Percentiles rank a stretch among this genome's conserved stretches.
Conservation (phyloP, 2,888 invertebrate species). For the Amiota mariae region DNA sequence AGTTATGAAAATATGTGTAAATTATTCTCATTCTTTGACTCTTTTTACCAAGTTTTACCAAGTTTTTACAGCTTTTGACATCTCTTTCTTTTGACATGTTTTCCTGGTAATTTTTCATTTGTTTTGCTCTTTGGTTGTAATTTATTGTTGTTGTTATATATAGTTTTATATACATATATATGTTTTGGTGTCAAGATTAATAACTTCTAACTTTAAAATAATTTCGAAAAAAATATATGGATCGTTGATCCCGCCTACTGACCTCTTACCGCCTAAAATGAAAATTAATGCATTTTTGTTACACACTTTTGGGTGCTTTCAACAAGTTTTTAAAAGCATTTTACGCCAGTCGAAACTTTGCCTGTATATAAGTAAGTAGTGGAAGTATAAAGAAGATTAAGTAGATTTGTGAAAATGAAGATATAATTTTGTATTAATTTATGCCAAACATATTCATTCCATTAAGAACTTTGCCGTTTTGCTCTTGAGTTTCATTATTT, state of each 20-base stretch:
- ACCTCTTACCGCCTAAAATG: background rate
- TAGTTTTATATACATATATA: too few relatives aligned
- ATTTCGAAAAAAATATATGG: too few relatives aligned
- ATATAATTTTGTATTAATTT: too few relatives aligned
- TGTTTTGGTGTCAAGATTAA: conserved; percentile 11
- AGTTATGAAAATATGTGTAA: conserved; percentile 48
- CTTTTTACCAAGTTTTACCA: too few relatives aligned
- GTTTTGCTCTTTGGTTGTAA: conserved; percentile 22
- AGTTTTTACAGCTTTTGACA: conserved; percentile 53
- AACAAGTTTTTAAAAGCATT: conserved; percentile 15
- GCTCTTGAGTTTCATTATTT: too few relatives aligned
- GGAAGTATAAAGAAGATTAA: too few relatives aligned
- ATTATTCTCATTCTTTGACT: conserved; percentile 56
- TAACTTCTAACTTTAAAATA: conserved; percentile 14
- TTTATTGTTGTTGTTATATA: background rate
- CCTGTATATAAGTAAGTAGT: too few relatives aligned
- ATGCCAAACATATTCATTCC: too few relatives aligned
- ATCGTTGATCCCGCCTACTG: too few relatives aligned
- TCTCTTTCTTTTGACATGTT: conserved; percentile 45
- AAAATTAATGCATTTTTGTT: conserved; percentile 9
- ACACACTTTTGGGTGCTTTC: background rate
- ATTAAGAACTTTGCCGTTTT: too few relatives aligned
- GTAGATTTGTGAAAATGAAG: too few relatives aligned
- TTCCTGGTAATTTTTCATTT: conserved; percentile 52
- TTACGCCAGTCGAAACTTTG: background rate